Conservation (phyloP, 2,113 vertebrate species). For the Pontoporia blainvillei region DNA sequence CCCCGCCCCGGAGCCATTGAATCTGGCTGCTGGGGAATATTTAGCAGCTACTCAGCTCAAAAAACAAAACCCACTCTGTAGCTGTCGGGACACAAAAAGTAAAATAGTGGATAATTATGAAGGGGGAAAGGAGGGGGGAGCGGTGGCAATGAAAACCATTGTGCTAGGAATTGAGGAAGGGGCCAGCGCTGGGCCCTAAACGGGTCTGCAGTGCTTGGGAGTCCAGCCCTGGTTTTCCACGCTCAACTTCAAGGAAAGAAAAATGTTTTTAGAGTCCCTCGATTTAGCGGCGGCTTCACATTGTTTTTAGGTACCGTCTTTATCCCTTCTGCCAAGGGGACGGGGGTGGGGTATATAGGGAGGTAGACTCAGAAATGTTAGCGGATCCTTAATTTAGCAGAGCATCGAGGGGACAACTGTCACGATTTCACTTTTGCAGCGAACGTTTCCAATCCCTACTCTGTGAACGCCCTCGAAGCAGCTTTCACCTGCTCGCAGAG, state of each 20-base stretch:
- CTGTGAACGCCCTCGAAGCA: neutral
- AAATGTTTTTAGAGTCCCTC: conserved; percentile 53
- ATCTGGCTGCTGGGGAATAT: conserved; percentile 84
- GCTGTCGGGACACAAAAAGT: conserved; percentile 75
- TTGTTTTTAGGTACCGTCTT: conserved; percentile 43
- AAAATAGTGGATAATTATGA: conserved; percentile 75
- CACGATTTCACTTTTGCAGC: conserved; percentile 30
- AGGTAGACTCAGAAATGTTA: conserved; percentile 52
- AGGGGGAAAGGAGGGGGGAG: neutral
- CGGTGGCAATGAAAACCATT: conserved; percentile 37
- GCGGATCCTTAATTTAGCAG: conserved; percentile 63
- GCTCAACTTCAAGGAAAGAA: conserved; percentile 36
- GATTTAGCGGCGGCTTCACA: conserved; percentile 44
- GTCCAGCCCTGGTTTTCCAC: conserved; percentile 11
- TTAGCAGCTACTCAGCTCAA: conserved; percentile 86
- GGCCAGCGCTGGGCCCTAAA: neutral
- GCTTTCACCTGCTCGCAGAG: conserved; percentile 10
- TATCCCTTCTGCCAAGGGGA: conserved; percentile 49
- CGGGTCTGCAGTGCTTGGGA: accelerated
- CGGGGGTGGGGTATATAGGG: neutral
- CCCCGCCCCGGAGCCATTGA: neutral
- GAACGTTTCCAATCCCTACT: neutral
- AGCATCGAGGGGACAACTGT: conserved; percentile 47
- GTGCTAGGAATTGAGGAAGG: conserved; percentile 28
- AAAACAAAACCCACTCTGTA: conserved; percentile 71